Conservation (phyloP, 2,888 invertebrate genomes). For the Geophilus truncorum region DNA sequence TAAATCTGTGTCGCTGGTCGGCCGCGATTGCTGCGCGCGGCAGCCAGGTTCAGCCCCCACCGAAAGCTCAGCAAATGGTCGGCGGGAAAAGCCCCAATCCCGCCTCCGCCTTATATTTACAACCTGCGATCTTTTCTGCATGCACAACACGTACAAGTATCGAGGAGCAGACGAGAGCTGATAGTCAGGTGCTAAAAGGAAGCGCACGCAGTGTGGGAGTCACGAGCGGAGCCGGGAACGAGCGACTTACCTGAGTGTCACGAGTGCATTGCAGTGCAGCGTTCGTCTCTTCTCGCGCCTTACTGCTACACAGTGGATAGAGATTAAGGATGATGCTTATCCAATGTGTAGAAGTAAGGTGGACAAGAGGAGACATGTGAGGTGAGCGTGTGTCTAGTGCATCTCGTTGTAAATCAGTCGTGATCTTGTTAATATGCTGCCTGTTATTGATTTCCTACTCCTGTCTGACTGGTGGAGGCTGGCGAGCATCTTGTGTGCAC, state of each 20-base stretch:
- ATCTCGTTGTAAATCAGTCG: slow-evolving; percentile 29
- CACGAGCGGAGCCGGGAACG: not conserved
- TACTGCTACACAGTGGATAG: not conserved
- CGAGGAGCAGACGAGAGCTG: not conserved
- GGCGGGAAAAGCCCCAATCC: slow-evolving; percentile 5
- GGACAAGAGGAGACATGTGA: slow-evolving; percentile 13
- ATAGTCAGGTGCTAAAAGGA: not conserved
- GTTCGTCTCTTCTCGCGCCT: not conserved
- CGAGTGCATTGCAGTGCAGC: slow-evolving; percentile 6
- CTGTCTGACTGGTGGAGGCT: slow-evolving; percentile 15
- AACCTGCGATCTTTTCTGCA: not conserved
- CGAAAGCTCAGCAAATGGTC: slow-evolving; percentile 1
- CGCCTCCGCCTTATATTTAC: slow-evolving; percentile 7
- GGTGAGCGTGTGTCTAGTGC: slow-evolving; percentile 20
- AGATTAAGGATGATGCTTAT: not conserved
- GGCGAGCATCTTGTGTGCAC: slow-evolving; percentile 29
- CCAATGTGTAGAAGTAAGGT: slow-evolving; percentile 2
- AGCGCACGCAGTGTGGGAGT: not conserved
- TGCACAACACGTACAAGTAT: not conserved
- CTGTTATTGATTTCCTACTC: slow-evolving; percentile 30
- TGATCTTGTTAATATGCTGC: slow-evolving; percentile 31
- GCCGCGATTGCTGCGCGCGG: slow-evolving; percentile 26
- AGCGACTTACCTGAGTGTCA: not conserved
- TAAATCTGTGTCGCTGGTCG: slow-evolving; percentile 22
- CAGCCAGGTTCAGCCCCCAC: slow-evolving; percentile 26